Evolutionary conservation across 2,797 vertebrate species (phyloP), one percentile per base, ranked within the genome.

Genomic region (Okamejei kenojei): DNA sequence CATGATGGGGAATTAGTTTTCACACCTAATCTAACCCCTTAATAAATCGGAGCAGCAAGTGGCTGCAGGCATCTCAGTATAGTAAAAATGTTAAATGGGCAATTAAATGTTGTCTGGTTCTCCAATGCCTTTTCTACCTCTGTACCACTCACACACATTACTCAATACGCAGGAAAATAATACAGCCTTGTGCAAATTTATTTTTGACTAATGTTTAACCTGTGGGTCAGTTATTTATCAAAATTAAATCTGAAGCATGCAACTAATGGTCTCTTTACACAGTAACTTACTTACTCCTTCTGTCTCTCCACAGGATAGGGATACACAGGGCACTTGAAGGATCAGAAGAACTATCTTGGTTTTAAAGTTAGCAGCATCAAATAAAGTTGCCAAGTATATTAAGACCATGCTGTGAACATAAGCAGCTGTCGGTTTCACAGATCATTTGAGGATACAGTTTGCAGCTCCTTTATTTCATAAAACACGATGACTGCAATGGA

Each of bases 401-500:
- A 88, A 68, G 68, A 23, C 19, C 84, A 88, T 32, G 84, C 84
- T 88, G 84, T 68, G 63, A 68, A 68, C 19, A 35, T 88, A n/a
- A 88, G 63, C 84, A 68, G 84, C n/a, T 88, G 84, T 88, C 23
- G 63, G 65, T n/a, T 88, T 35, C 84, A 88, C 84, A 88, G 84
- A 88, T 88, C 84, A 88, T 88, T 88, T 88, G 17, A 68, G 68
- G 84, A n/a, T 68, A 68, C 17, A 68, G 84, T 68, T 88, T 88
- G 17, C 17, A 35, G 61, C 84, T 68, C 84, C 84, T 88, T 88
- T 68, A 65, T 88, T 88, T 88, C 84, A 88, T 68, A 68, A 88
- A 88, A 86, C 61, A 68, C 68, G 63, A 88, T 35, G 84, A 17
- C 82, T n/a, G 82, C 82, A 32, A 86, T 65, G 82, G 82, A 88